Percentiles rank a stretch among this genome's conserved stretches.
Evolutionary conservation across 2,113 vertebrate genomes (phyloP).

Genomic region (Pterocles orientalis): DNA sequence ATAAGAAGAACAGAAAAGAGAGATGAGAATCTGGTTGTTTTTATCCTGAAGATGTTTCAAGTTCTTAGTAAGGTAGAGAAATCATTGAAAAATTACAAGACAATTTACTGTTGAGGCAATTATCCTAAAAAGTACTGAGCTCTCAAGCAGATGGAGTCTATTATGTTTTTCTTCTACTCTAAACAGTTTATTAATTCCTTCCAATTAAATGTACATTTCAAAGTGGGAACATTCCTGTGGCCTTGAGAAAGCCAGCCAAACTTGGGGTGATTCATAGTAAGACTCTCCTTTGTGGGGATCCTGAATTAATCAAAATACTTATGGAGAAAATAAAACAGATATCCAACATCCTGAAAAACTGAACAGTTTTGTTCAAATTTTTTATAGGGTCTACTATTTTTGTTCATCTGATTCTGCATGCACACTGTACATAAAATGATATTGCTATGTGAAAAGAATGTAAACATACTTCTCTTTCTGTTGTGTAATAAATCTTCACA

Average conservation of each 20-base stretch:
- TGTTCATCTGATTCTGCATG: neutral
- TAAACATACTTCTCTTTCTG: neutral
- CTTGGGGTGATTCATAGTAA: neutral
- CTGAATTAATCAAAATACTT: neutral
- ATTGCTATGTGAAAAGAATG: neutral
- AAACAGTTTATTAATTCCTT: neutral
- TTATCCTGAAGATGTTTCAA: neutral
- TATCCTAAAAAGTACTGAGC: neutral
- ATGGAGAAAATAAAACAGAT: neutral
- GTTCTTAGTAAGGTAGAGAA: neutral
- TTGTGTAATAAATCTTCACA: neutral
- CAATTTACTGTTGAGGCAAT: neutral
- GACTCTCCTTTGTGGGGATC: neutral
- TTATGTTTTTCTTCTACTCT: neutral
- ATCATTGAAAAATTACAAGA: neutral
- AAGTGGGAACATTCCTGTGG: slow-evolving; percentile 27
- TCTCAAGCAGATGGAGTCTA: neutral
- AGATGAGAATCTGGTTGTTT: neutral
- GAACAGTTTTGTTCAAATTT: neutral
- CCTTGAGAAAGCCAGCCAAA: neutral
- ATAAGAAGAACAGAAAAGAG: neutral
- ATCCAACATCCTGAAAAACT: neutral
- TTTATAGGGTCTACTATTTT: neutral
- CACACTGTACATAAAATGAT: neutral
- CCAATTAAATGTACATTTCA: slow-evolving; percentile 2